Evolutionary conservation across 2,113 vertebrate genomes (phyloP).

Genomic region (Baryphthengus martii): DNA sequence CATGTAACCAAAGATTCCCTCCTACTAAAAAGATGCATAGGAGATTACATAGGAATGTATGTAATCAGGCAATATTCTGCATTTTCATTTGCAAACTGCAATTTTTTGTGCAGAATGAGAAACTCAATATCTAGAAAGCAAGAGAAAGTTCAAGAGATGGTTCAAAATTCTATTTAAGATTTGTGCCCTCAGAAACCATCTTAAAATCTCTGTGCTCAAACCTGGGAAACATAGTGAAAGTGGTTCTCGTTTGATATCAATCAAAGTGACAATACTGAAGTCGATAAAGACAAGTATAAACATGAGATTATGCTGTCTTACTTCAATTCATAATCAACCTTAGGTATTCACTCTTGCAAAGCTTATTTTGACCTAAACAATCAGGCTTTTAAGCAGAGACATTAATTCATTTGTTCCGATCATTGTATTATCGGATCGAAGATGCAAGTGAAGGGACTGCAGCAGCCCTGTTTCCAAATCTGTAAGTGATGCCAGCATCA

Average conservation of each 20-base stretch:
- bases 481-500: background rate
- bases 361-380: background rate
- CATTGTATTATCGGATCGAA: background rate
- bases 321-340: background rate
- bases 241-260: background rate
- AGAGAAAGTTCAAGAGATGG: background rate
- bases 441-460: background rate
- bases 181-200: background rate
- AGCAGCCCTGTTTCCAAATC: background rate
- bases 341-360: background rate
- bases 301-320: background rate
- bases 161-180: background rate
- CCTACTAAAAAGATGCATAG: background rate
- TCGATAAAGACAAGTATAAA: background rate
- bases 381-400: background rate
- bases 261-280: background rate
- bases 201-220: background rate
- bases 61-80: background rate
- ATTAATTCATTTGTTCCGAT: background rate
- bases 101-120: background rate
- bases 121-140: background rate
- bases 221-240: background rate
- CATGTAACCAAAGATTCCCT: background rate
- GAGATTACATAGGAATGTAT: background rate
- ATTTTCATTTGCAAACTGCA: background rate